Percentiles rank a stretch among this genome's conserved stretches.
Conservation (phyloP, 2,888 invertebrate species). For the Tiliacea citrago region DNA sequence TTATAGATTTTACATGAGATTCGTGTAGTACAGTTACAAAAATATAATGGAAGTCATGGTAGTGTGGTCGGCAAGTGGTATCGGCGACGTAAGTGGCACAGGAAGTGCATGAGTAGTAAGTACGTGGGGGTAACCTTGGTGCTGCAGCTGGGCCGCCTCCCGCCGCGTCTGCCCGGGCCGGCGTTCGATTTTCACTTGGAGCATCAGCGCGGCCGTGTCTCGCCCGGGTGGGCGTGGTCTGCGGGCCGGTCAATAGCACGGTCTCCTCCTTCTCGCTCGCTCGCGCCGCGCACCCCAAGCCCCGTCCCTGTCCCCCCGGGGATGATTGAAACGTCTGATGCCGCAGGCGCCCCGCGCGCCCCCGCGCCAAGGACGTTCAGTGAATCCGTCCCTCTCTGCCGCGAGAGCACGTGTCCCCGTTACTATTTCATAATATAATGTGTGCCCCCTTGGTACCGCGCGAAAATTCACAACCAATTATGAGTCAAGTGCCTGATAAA, state of each 20-base stretch:
- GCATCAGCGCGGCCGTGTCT: constrained; percentile 87
- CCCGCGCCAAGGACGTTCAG: constrained; percentile 90
- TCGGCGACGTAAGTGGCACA: constrained; percentile 63
- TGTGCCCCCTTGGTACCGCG: constrained; percentile 89
- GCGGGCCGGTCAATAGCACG: constrained; percentile 90
- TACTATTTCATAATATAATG: constrained; percentile 90
- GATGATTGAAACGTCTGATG: constrained; percentile 91
- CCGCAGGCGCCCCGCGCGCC: constrained; percentile 90
- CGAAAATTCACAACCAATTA: constrained; percentile 89
- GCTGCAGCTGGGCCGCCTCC: constrained; percentile 81
- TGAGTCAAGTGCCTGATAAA: constrained; percentile 90
- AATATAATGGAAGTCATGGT: constrained; percentile 62
- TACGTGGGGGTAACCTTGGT: constrained; percentile 85
- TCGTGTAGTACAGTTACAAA: constrained; percentile 64
- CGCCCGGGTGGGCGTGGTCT: constrained; percentile 90
- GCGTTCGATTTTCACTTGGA: constrained; percentile 90
- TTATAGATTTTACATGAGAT: constrained; percentile 77
- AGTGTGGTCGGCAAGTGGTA: constrained; percentile 59
- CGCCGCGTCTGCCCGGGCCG: constrained; percentile 89
- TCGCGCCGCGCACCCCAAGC: constrained; percentile 66
- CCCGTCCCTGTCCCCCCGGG: constrained; percentile 84
- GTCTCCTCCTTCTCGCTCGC: constrained; percentile 82
- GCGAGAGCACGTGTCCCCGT: constrained; percentile 90
- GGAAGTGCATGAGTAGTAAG: constrained; percentile 82
- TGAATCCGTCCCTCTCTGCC: constrained; percentile 91